These are phyloP conservation scores for Larimichthys crocea DNA, from an alignment of 2,113 vertebrate genomes.

Conservation along the genomic window DNA sequence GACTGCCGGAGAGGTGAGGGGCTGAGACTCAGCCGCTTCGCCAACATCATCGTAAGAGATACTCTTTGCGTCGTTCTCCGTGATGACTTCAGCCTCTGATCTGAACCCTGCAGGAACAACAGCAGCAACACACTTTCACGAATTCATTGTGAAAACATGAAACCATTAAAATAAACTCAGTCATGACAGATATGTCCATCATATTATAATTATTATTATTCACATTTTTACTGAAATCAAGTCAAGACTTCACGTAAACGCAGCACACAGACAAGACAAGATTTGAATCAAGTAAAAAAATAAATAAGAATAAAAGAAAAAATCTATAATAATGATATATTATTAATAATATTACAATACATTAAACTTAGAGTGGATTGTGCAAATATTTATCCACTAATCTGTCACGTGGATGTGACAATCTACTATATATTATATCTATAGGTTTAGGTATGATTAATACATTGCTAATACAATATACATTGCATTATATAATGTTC, in stretches of 20 bases:
- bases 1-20: not conserved
- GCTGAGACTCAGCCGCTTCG: not conserved
- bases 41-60: constrained; percentile 73
- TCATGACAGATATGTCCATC: no score
- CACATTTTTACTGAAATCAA: no score
- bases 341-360: not conserved
- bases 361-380: not conserved
- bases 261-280: no score
- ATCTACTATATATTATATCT: not conserved
- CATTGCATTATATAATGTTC: not conserved
- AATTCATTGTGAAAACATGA: not conserved
- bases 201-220: no score
- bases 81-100: not conserved
- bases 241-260: no score
- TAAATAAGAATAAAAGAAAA: not conserved
- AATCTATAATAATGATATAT: no score
- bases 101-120: constrained; percentile 21
- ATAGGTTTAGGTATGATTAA: not conserved
- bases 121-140: not conserved
- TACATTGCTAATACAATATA: not conserved
- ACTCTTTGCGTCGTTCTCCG: not conserved
- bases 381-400: not conserved
- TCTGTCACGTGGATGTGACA: not conserved
- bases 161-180: no score
- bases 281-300: no score